phyloP scores from a whole-genome alignment of 2,113 vertebrate species.

The Chloroceryle aenea region DNA sequence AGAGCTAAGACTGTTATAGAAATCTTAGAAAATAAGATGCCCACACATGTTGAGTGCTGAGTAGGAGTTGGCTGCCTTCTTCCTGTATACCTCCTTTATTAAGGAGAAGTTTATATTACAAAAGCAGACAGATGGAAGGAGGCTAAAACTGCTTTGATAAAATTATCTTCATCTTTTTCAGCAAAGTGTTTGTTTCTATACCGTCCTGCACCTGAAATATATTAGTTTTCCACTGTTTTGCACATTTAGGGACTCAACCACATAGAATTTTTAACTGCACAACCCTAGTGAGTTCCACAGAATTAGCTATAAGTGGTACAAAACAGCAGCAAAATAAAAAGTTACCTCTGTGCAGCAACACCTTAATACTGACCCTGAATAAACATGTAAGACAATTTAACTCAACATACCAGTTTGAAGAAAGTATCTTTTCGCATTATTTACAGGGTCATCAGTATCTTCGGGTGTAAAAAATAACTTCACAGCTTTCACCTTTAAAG shows the following conservation, averaged over 20 bases:
- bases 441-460: constrained; percentile 86
- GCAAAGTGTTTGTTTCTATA: accelerated
- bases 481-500: constrained; percentile 84
- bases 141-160: not conserved
- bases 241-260: not conserved
- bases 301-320: not conserved
- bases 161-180: not conserved
- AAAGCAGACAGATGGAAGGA: not conserved
- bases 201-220: not conserved
- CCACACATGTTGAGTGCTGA: not conserved
- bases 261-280: not conserved
- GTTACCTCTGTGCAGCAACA: not conserved
- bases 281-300: not conserved
- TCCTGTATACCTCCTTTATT: not conserved
- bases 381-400: not conserved
- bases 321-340: not conserved
- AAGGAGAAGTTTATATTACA: not conserved
- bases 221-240: not conserved
- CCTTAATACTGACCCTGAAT: not conserved
- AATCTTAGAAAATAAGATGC: not conserved
- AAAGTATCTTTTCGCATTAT: constrained; percentile 90
- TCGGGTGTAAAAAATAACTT: constrained; percentile 93
- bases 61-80: not conserved
- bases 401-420: constrained; percentile 84
- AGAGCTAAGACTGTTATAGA: not conserved